Conservation (phyloP, 2,888 invertebrate species). For the Deroplatys truncata region DNA sequence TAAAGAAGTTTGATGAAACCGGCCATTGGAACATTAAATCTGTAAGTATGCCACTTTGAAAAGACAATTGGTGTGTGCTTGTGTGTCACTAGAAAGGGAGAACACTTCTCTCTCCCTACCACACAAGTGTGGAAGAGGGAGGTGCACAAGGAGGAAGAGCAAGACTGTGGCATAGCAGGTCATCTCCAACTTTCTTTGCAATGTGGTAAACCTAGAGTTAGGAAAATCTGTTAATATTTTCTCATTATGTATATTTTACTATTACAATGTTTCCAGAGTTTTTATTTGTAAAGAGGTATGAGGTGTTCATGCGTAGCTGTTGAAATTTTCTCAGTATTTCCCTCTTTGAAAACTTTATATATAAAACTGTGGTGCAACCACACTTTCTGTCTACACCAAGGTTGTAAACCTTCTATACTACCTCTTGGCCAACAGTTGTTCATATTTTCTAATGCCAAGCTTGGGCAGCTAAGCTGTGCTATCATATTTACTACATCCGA, state of each 20-base stretch:
- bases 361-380: not conserved
- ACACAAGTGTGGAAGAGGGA: no score
- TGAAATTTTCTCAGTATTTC: not conserved
- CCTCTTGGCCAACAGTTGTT: not conserved
- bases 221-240: not conserved
- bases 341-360: not conserved
- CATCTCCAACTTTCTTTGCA: no score
- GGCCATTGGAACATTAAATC: no score
- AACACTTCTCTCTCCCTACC: no score
- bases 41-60: no score
- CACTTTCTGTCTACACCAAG: not conserved
- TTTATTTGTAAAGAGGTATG: not conserved
- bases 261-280: not conserved
- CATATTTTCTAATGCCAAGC: not conserved
- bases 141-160: no score
- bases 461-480: not conserved
- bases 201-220: not conserved
- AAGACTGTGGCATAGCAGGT: no score
- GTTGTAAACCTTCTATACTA: not conserved
- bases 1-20: no score
- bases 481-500: not conserved
- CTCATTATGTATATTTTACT: not conserved
- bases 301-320: not conserved
- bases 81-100: no score
- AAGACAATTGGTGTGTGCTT: no score